phyloP scores from a whole-genome alignment of 2,888 invertebrate genomes.

The Lasioglossum leucozonium region DNA sequence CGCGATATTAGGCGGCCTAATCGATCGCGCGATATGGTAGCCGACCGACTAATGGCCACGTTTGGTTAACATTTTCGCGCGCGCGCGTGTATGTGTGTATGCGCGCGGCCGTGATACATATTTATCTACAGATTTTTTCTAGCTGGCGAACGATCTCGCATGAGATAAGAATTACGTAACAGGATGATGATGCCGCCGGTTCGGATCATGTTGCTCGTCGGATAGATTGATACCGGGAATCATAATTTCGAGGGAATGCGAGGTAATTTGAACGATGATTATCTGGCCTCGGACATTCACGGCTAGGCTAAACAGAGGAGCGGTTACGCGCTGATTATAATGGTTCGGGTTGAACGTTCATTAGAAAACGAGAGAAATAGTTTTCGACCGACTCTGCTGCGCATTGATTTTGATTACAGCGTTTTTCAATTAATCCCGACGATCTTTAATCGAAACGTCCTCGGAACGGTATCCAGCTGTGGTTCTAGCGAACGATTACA shows the following conservation, averaged over 20 bases:
- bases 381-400: not conserved
- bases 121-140: not conserved
- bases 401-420: not conserved
- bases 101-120: not conserved
- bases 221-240: not conserved
- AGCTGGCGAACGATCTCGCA: not conserved
- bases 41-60: not conserved
- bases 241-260: not conserved
- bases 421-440: not conserved
- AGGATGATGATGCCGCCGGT: not conserved
- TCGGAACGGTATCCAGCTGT: not conserved
- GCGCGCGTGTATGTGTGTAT: too few species aligned
- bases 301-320: not conserved
- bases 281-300: not conserved
- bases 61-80: not conserved
- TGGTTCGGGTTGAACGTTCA: not conserved
- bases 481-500: too few species aligned
- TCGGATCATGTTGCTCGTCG: not conserved
- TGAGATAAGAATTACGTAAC: not conserved
- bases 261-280: conserved; percentile 9
- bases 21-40: not conserved
- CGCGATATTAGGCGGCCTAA: not conserved
- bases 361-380: not conserved
- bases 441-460: not conserved
- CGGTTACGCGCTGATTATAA: not conserved